phyloP scores from a whole-genome alignment of 2,888 invertebrate genomes.

The Lithophane socia region DNA sequence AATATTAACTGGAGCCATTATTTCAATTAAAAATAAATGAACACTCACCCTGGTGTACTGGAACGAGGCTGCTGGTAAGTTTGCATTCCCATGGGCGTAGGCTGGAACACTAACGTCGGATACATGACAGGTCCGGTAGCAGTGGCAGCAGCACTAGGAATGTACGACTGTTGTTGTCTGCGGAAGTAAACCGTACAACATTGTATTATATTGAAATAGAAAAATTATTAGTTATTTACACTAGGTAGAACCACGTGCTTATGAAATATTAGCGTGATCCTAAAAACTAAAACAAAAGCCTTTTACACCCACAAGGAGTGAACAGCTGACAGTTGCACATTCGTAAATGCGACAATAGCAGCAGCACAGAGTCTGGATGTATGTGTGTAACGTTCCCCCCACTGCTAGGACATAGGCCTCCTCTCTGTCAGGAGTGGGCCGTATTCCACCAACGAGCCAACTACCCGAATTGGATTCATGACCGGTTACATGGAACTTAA shows the following conservation, averaged over 20 bases:
- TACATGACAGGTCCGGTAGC: constrained; percentile 84
- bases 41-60: constrained; percentile 81
- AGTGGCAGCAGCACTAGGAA: constrained; percentile 77
- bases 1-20: neutral
- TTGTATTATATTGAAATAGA: neutral
- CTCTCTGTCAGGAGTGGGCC: too few species aligned
- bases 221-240: neutral
- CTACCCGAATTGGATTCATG: neutral
- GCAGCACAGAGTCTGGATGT: neutral
- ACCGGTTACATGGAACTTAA: neutral
- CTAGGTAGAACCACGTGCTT: neutral
- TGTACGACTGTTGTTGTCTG: constrained; percentile 85
- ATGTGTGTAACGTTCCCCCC: neutral
- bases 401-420: neutral
- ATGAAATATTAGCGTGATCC: neutral
- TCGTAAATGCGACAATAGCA: neutral
- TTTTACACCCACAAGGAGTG: neutral
- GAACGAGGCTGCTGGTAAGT: constrained; percentile 84
- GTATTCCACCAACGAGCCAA: neutral
- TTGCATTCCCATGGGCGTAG: constrained; percentile 82
- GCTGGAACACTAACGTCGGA: constrained; percentile 82
- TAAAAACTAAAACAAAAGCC: neutral
- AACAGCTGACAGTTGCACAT: neutral
- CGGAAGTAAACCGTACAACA: constrained; percentile 24
- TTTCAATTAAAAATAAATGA: neutral